phyloP scores from a whole-genome alignment of 2,888 invertebrate genomes.

The Synanthedon myopaeformis region DNA sequence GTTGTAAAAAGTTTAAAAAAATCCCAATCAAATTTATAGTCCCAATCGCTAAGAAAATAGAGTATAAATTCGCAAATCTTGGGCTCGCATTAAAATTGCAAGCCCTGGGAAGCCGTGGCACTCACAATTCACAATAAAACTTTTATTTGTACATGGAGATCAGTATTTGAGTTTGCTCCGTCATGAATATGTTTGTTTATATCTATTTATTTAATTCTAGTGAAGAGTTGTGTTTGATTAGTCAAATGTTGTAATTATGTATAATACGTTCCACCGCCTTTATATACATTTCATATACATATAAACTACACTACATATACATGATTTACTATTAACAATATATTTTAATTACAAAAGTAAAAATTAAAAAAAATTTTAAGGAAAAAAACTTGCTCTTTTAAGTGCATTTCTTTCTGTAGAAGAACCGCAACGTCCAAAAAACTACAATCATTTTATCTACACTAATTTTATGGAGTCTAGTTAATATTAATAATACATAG shows the following conservation, averaged over 20 bases:
- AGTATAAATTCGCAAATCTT: slow-evolving; percentile 11
- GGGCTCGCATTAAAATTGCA: slow-evolving; percentile 11
- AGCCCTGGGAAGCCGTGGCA: slow-evolving; percentile 45
- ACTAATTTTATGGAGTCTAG: no score
- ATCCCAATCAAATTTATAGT: slow-evolving; percentile 15
- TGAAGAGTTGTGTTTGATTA: slow-evolving; percentile 35
- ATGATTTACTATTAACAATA: no score
- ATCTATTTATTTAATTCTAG: slow-evolving; percentile 32
- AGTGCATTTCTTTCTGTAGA: no score
- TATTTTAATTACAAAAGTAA: no score
- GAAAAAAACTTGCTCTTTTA: no score
- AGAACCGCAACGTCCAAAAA: no score
- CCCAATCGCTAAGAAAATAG: slow-evolving; percentile 21
- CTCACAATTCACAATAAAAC: slow-evolving; percentile 52
- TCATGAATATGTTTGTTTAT: slow-evolving; percentile 31
- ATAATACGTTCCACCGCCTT: not conserved
- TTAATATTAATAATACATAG: no score
- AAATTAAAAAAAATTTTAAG: no score
- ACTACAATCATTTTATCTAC: no score
- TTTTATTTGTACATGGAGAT: slow-evolving; percentile 52
- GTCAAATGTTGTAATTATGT: slow-evolving; percentile 7
- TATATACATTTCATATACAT: no score
- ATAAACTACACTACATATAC: no score
- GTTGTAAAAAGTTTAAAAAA: slow-evolving; percentile 61
- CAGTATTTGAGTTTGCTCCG: slow-evolving; percentile 34